These are phyloP conservation scores for Dendrocopos noguchii DNA, from an alignment of 2,113 vertebrate species.

Conservation along the genomic window DNA sequence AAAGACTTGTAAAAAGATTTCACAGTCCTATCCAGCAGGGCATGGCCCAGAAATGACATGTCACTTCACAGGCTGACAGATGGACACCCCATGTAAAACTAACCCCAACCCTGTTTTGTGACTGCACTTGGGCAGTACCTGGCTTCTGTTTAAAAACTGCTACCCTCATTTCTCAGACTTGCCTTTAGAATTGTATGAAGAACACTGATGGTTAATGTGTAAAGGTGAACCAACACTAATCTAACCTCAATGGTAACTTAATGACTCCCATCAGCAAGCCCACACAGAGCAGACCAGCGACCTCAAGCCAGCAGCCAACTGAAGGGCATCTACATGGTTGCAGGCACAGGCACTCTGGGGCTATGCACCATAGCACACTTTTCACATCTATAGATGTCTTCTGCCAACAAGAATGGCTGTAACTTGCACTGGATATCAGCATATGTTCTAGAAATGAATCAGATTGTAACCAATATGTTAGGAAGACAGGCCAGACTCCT, in stretches of 20 bases:
- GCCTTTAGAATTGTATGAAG: neutral
- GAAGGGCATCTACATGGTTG: neutral
- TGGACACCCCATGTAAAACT: neutral
- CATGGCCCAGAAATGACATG: neutral
- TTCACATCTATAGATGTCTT: neutral
- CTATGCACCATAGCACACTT: neutral
- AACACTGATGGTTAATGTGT: neutral
- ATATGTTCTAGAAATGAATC: constrained; percentile 4
- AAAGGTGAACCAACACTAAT: neutral
- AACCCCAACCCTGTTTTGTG: neutral
- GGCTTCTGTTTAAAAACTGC: neutral
- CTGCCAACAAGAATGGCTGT: neutral
- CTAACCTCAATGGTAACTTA: neutral
- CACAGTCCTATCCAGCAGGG: neutral
- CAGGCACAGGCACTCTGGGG: neutral
- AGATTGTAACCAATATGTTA: neutral
- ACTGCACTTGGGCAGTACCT: neutral
- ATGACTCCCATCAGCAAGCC: neutral
- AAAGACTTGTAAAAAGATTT: neutral
- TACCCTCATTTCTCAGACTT: neutral
- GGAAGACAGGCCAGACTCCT: constrained; percentile 7
- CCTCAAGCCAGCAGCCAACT: neutral
- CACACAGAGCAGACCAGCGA: neutral
- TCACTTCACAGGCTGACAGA: neutral
- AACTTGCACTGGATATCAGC: neutral